phyloP scores from a whole-genome alignment of 92 coral and sea anemone species.

The Phenganax stokvisi region DNA sequence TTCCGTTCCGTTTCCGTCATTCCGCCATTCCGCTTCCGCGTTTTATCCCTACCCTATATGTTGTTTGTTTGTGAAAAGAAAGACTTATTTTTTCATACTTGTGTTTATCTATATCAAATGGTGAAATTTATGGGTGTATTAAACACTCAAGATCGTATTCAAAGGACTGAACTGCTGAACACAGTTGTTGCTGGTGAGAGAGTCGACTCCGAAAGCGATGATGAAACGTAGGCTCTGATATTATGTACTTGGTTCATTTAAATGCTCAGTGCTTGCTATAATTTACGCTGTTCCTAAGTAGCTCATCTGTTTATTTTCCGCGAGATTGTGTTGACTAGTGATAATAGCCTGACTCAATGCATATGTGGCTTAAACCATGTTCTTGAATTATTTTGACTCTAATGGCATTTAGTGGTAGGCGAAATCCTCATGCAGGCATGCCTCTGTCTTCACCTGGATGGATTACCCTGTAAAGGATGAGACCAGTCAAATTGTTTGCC shows the following conservation, averaged over 20 bases:
- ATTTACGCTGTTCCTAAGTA: neutral
- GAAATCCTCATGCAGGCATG: too few relatives aligned
- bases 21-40: neutral
- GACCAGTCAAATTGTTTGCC: too few relatives aligned
- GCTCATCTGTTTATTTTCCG: neutral
- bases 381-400: too few relatives aligned
- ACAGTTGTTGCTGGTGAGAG: neutral
- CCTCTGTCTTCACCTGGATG: too few relatives aligned
- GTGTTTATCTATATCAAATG: neutral
- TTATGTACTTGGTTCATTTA: neutral
- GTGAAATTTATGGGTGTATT: conserved; percentile 27
- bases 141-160: conserved; percentile 31
- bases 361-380: too few relatives aligned
- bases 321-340: too few relatives aligned
- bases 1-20: too few relatives aligned
- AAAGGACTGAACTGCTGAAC: conserved; percentile 3
- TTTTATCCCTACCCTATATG: neutral
- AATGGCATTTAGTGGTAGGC: too few relatives aligned
- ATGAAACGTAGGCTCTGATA: conserved; percentile 21
- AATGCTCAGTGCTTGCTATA: neutral
- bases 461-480: too few relatives aligned
- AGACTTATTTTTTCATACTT: neutral
- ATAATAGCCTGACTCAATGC: too few relatives aligned
- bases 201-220: neutral
- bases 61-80: neutral